Evolutionary conservation across 2,888 invertebrate species (phyloP).

Genomic region (Idaea straminata): DNA sequence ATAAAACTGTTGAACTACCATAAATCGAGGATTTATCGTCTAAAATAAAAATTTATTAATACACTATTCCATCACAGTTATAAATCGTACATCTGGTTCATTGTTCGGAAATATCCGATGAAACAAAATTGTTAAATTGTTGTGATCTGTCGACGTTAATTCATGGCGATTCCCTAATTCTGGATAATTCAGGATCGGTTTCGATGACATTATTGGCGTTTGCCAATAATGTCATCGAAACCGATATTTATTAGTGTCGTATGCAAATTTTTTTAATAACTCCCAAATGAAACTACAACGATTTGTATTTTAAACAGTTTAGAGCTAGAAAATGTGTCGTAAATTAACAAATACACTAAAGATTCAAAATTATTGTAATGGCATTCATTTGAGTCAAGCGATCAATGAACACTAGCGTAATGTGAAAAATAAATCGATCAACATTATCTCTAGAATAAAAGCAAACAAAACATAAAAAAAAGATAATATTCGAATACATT

Average conservation of each 20-base stretch:
- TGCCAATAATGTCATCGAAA: slow-evolving; percentile 45
- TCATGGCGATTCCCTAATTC: slow-evolving; percentile 41
- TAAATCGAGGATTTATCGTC: neutral
- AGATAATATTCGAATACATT: no score
- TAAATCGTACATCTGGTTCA: neutral
- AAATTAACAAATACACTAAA: neutral
- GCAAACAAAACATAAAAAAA: no score
- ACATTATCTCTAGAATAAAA: no score
- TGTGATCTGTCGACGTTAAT: slow-evolving; percentile 27
- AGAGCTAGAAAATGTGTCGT: neutral
- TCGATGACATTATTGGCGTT: no score
- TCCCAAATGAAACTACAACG: neutral
- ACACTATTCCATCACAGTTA: neutral
- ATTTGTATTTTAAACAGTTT: neutral
- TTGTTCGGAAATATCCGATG: slow-evolving; percentile 3
- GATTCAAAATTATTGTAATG: neutral
- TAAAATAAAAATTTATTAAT: neutral
- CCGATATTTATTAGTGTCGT: slow-evolving; percentile 31
- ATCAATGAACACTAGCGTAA: neutral
- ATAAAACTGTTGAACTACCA: neutral
- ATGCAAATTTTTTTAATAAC: slow-evolving; percentile 17
- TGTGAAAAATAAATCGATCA: neutral
- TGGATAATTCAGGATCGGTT: no score
- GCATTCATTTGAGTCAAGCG: neutral
- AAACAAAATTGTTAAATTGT: slow-evolving; percentile 33